Conservation (phyloP, 2,797 vertebrate genomes). For the Mycteria americana region DNA sequence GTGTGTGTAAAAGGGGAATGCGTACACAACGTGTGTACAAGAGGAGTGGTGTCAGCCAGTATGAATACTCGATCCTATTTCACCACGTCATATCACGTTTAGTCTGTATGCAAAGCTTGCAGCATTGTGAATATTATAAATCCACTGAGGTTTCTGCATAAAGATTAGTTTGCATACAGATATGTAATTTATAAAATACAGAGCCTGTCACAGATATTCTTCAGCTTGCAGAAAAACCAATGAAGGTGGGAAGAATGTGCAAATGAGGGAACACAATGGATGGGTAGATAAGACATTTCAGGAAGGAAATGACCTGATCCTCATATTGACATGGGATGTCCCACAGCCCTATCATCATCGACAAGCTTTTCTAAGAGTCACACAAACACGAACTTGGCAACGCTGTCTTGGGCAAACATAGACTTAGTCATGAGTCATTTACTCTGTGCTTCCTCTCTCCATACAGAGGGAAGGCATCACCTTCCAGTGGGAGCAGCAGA, state of each 20-base stretch:
- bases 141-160: not conserved
- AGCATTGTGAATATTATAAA: not conserved
- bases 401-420: not conserved
- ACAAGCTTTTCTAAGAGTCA: not conserved
- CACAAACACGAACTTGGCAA: not conserved
- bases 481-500: not conserved
- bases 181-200: not conserved
- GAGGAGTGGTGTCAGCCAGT: not conserved
- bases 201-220: not conserved
- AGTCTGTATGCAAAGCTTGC: not conserved
- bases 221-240: not conserved
- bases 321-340: not conserved
- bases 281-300: not conserved
- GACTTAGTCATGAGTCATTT: not conserved
- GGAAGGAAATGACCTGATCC: not conserved
- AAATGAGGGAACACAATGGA: not conserved
- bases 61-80: accelerated
- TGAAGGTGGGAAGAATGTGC: not conserved
- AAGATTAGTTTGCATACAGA: not conserved
- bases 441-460: not conserved
- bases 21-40: accelerated
- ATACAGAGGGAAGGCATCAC: not conserved
- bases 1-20: not conserved
- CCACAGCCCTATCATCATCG: not conserved
- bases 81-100: accelerated